A percentile compares a stretch with the other conserved stretches of the same genome.
Conservation (phyloP, 2,113 vertebrate species). For the Rhadina sibilatrix region DNA sequence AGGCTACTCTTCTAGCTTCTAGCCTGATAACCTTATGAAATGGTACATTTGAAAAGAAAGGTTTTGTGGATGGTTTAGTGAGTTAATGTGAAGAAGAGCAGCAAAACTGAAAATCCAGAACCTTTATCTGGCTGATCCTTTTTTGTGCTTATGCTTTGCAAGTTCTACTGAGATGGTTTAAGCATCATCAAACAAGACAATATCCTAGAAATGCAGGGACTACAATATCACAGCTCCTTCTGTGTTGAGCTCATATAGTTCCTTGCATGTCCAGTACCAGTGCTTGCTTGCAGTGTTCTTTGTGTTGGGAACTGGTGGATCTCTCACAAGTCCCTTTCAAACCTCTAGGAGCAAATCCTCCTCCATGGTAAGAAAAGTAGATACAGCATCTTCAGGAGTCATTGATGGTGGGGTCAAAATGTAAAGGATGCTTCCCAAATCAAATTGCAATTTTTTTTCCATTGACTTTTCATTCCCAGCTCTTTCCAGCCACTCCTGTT, state of each 20-base stretch:
- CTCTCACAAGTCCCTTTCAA: constrained; percentile 72
- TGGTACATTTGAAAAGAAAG: not conserved
- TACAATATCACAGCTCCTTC: not conserved
- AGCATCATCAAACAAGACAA: not conserved
- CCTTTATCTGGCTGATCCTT: not conserved
- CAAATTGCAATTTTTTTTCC: not conserved
- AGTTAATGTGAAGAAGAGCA: not conserved
- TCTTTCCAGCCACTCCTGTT: not conserved
- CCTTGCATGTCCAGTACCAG: not conserved
- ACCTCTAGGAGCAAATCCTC: constrained; percentile 70
- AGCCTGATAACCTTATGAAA: not conserved
- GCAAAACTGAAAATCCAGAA: not conserved
- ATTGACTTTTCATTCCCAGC: not conserved
- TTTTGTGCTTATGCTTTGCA: not conserved
- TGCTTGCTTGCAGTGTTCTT: not conserved
- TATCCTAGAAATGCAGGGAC: not conserved
- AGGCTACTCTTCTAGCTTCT: not conserved
- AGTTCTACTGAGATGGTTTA: not conserved
- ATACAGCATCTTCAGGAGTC: not conserved
- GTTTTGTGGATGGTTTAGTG: not conserved
- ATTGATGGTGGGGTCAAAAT: not conserved
- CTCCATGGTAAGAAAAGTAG: constrained; percentile 55
- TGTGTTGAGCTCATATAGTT: not conserved
- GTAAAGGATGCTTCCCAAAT: not conserved
- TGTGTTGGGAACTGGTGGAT: constrained; percentile 65